A percentile compares a stretch with the other conserved stretches of the same genome.
phyloP scores from a whole-genome alignment of 2,797 vertebrate genomes.

The Nannoperca australis region DNA sequence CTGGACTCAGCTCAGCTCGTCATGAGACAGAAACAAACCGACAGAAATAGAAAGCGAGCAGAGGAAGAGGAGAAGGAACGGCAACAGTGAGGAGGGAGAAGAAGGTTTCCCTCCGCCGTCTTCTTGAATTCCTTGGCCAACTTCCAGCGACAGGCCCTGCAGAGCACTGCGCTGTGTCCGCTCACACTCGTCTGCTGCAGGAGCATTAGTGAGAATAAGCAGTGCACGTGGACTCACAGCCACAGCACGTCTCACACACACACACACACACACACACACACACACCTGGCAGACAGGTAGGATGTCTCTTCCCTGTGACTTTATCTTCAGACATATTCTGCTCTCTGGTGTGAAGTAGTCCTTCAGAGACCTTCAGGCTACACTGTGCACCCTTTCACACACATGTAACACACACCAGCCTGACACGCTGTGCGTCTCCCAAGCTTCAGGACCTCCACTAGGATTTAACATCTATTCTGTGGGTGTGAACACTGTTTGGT shows the following conservation, averaged over 20 bases:
- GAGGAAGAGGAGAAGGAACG: not conserved
- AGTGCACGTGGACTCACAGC: too few relatives aligned
- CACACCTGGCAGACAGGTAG: not conserved
- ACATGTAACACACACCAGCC: too few relatives aligned
- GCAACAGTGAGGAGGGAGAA: not conserved
- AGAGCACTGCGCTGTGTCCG: slow-evolving; percentile 29
- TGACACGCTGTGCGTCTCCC: not conserved
- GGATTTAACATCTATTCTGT: not conserved
- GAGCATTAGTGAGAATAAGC: not conserved
- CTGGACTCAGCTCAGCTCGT: not conserved
- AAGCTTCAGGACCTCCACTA: too few relatives aligned
- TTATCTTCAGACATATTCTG: not conserved
- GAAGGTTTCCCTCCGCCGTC: too few relatives aligned
- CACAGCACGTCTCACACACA: too few relatives aligned
- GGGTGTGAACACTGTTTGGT: not conserved
- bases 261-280: too few relatives aligned
- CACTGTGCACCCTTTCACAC: not conserved
- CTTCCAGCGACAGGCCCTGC: slow-evolving; percentile 56
- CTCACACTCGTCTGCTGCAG: slow-evolving; percentile 16
- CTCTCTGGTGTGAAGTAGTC: too few relatives aligned
- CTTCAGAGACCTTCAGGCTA: not conserved
- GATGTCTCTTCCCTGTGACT: not conserved
- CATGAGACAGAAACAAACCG: slow-evolving; percentile 17
- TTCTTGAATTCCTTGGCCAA: slow-evolving; percentile 60
- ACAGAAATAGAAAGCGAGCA: not conserved